A percentile compares a stretch with the other conserved stretches of the same genome.
Conservation (phyloP, 2,797 vertebrate genomes). For the Macrochelys suwanniensis region DNA sequence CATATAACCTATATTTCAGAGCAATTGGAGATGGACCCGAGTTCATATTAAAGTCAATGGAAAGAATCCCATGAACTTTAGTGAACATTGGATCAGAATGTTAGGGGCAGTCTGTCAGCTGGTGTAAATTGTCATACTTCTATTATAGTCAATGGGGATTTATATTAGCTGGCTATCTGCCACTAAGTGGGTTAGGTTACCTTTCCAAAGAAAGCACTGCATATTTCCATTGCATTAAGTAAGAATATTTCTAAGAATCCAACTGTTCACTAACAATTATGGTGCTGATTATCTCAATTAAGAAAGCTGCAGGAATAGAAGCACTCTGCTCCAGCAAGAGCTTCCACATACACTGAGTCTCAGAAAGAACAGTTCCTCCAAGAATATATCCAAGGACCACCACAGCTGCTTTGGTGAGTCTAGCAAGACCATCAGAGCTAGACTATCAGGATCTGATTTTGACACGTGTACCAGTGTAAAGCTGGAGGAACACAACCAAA, state of each 20-base stretch:
- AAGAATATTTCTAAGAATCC: neutral
- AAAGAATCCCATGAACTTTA: neutral
- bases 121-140: neutral
- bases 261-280: neutral
- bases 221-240: neutral
- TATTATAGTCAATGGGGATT: neutral
- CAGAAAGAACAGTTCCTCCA: neutral
- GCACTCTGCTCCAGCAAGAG: neutral
- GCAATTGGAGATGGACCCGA: neutral
- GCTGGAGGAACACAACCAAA: neutral
- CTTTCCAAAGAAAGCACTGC: neutral
- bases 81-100: neutral
- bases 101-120: accelerated
- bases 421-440: neutral
- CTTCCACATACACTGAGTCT: neutral
- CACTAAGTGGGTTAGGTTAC: neutral
- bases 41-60: neutral
- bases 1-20: neutral
- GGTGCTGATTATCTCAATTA: neutral
- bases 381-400: neutral
- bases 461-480: neutral
- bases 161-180: neutral
- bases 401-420: neutral
- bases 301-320: neutral
- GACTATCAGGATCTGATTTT: neutral